Base-by-base conservation (phyloP, 1,140 invertebrate genomes). In the Drosophila santomea region DNA sequence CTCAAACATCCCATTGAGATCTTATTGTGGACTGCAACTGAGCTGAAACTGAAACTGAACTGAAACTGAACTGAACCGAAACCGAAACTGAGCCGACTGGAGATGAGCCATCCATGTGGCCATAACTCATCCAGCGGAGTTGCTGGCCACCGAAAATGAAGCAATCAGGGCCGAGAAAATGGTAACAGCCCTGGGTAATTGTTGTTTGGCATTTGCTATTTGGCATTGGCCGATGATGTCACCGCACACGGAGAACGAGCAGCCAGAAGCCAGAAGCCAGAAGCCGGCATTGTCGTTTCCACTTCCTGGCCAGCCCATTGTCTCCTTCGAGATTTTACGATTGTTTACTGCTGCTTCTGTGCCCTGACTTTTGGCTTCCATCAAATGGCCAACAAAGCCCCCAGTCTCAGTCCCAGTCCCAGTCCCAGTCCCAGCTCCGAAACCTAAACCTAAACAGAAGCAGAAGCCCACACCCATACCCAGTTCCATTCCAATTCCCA, bases 281-380 rank as follows among this genome's bases (percentile, higher is more conserved):
- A 8, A 4, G 14, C n/a, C 43, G n/a, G n/a, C 77, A 85, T 80
- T 84, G 81, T 86, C 83, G 71, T 88, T 86, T 88, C 83, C 79
- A 82, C 75, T 86, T 86, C 83, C 83, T 86, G 83, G 79, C 57
- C 74, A 54, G 64, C 41, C 38, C 50, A 83, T 82, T 82, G 76
- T 83, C 76, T 67, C 64, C 56, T 56, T 78, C 52, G 74, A 81
- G 82, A 67, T 75, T 85, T 85, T 86, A 85, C 81, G 82, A 85
- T 82, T 88, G 80, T 78, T 73, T 81, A 44, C 55, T 43, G 52
- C 15, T 47, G 15, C 35, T 47, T 55, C 36, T 54, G 45, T 48
- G 15, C 25, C 32, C 48, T 50, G 14, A 7, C 48, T 20, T 32
- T 28, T 50, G 47, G 47, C 50, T 17, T 51, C 50, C 54, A 35